phyloP scores from a whole-genome alignment of 2,113 vertebrate genomes.

The Crotophaga sulcirostris region DNA sequence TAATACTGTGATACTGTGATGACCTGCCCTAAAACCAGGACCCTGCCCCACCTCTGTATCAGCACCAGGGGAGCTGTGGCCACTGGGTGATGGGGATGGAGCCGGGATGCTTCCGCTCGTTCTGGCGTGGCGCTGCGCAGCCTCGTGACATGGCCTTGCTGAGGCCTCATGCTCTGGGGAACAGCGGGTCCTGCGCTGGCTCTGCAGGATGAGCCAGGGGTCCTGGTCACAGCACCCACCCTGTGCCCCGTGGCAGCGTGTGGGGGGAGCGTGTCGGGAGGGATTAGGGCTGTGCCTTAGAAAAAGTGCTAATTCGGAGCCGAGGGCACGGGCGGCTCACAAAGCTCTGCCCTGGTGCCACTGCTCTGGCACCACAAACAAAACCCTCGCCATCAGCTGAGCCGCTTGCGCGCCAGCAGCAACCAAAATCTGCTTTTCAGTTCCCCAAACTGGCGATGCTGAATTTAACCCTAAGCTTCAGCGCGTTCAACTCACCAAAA shows the following conservation, averaged over 20 bases:
- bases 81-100: rapidly evolving
- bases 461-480: neutral
- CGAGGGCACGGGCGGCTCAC: neutral
- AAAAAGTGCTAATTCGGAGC: neutral
- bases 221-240: rapidly evolving
- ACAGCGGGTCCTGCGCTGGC: rapidly evolving
- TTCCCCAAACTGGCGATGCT: neutral
- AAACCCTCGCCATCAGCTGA: neutral
- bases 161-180: neutral
- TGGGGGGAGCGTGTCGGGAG: neutral
- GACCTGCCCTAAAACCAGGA: neutral
- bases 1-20: no score
- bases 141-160: rapidly evolving
- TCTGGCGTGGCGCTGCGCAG: neutral
- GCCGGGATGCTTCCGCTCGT: neutral
- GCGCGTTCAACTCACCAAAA: rapidly evolving
- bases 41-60: neutral
- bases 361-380: neutral
- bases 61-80: no score
- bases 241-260: neutral
- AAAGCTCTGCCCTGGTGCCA: neutral
- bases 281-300: neutral
- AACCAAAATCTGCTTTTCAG: neutral
- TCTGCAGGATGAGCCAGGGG: neutral
- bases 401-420: neutral